These are phyloP conservation scores for Smithornis capensis DNA, from an alignment of 2,113 vertebrate species.

Conservation along the genomic window DNA sequence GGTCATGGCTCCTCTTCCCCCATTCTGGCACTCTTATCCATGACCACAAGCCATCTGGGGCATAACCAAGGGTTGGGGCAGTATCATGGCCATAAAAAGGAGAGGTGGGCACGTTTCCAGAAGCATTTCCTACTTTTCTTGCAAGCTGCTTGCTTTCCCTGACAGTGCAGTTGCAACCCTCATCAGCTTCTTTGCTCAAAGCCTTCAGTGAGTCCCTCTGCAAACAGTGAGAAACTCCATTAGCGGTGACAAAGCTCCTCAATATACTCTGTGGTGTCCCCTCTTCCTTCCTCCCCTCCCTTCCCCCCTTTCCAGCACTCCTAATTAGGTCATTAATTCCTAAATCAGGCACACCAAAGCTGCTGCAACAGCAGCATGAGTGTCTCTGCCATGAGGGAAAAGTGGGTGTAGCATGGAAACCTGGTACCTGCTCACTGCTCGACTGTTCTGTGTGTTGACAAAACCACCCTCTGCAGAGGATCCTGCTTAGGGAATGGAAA, in stretches of 20 bases:
- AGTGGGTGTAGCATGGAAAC: background rate
- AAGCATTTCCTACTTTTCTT: background rate
- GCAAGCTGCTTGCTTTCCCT: background rate
- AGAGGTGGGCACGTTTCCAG: background rate
- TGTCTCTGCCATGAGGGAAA: background rate
- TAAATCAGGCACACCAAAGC: slow-evolving; percentile 7
- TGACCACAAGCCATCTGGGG: background rate
- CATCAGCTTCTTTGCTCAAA: background rate
- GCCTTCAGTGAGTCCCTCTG: background rate
- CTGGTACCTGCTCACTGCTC: background rate
- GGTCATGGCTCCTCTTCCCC: background rate
- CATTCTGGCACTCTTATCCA: background rate
- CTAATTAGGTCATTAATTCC: slow-evolving; percentile 38
- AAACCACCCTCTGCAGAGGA: background rate
- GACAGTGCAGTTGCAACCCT: background rate
- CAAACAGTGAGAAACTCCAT: background rate
- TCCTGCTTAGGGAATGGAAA: background rate
- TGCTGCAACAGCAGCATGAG: background rate
- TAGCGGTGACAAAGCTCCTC: background rate
- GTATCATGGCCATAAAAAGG: rapidly evolving
- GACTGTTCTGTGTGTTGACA: background rate
- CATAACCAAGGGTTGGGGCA: background rate
- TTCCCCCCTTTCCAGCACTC: background rate
- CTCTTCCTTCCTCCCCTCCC: background rate
- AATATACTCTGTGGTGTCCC: background rate